phyloP scores from a whole-genome alignment of 2,113 vertebrate species.

The Serinus canaria region DNA sequence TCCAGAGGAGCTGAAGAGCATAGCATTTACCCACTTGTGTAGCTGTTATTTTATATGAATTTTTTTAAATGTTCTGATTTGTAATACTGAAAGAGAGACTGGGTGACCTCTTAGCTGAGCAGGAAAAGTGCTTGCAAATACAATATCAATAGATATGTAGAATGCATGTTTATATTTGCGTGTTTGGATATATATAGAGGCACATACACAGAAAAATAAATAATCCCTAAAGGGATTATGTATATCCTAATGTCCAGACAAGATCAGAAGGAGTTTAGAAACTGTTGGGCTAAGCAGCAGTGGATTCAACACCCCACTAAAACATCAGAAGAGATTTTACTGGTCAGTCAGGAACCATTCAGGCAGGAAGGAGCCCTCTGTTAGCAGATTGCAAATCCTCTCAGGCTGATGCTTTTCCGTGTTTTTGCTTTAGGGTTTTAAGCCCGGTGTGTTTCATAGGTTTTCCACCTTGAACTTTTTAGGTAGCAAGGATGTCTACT shows the following conservation, averaged over 20 bases:
- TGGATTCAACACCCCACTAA: neutral
- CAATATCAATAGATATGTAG: neutral
- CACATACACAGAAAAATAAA: neutral
- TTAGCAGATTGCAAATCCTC: neutral
- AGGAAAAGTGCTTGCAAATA: neutral
- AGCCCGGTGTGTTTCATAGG: neutral
- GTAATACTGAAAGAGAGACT: neutral
- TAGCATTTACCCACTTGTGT: neutral
- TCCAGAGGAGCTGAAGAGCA: neutral
- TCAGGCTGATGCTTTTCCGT: neutral
- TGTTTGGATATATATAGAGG: neutral
- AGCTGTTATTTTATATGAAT: neutral
- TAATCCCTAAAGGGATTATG: neutral
- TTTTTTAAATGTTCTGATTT: neutral
- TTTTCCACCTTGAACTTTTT: neutral
- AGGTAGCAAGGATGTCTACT: neutral
- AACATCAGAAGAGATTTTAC: neutral
- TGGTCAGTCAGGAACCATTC: neutral
- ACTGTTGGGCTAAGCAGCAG: neutral
- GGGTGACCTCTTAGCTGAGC: neutral
- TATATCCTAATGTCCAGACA: neutral
- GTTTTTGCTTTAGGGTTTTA: neutral
- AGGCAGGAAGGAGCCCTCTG: neutral
- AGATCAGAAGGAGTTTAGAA: neutral
- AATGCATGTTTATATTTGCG: neutral